These are phyloP conservation scores for Anser cygnoides DNA, from an alignment of 2,113 vertebrate genomes.

Conservation along the genomic window DNA sequence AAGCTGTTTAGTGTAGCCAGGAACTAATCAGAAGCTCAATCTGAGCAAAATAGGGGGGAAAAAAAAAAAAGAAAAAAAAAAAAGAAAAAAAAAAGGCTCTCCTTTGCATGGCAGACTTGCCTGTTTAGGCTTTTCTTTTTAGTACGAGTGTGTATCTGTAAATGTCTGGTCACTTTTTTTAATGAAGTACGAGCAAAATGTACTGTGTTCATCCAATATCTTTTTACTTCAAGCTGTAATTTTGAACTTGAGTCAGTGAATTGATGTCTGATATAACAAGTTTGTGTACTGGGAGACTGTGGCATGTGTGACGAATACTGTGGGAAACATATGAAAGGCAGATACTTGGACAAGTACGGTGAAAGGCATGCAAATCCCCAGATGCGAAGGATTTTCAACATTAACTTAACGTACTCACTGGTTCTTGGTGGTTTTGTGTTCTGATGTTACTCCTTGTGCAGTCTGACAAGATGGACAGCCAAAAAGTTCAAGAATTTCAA, in stretches of 20 bases:
- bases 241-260: not conserved
- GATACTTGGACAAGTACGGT: not conserved
- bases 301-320: not conserved
- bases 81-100: no score
- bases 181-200: not conserved
- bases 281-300: not conserved
- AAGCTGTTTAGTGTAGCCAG: not conserved
- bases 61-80: no score
- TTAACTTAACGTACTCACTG: not conserved
- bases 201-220: not conserved
- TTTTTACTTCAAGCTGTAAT: not conserved
- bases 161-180: not conserved
- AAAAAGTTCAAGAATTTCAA: not conserved
- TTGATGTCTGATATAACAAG: not conserved
- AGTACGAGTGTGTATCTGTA: not conserved
- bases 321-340: not conserved
- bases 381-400: not conserved
- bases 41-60: not conserved
- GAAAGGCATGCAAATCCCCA: not conserved
- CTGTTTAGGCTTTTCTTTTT: not conserved
- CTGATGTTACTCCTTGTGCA: not conserved
- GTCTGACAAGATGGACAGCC: not conserved
- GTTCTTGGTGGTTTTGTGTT: not conserved
- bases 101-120: no score
- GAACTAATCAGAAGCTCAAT: not conserved